These are phyloP conservation scores for Pluvialis apricaria DNA, from an alignment of 2,113 vertebrate species.

Conservation along the genomic window DNA sequence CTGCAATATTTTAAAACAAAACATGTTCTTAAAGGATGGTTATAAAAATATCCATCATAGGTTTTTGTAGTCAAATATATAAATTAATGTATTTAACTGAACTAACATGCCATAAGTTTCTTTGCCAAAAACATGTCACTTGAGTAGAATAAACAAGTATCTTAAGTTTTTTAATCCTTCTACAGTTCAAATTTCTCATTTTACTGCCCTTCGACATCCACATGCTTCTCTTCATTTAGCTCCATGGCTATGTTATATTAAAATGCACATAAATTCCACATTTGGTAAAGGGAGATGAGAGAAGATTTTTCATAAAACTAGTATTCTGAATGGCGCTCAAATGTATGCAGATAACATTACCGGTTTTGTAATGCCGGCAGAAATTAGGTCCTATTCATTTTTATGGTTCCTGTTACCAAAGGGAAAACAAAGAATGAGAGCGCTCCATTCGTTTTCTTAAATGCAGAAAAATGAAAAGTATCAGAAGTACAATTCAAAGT, in stretches of 20 bases:
- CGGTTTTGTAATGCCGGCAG: background rate
- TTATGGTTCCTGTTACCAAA: background rate
- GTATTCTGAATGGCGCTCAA: background rate
- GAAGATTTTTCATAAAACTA: background rate
- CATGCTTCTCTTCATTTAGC: background rate
- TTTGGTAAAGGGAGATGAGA: background rate
- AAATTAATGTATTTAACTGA: background rate
- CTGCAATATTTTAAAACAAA: background rate
- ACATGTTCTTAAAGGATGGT: background rate
- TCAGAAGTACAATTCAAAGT: background rate
- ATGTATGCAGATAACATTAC: background rate
- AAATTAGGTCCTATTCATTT: constrained; percentile 10
- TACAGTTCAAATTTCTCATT: background rate
- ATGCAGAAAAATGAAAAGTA: background rate
- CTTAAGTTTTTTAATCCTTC: background rate
- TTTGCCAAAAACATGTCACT: background rate
- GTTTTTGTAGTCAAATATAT: background rate
- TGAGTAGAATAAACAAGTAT: constrained; percentile 12
- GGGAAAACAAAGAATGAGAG: background rate
- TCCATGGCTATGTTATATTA: background rate
- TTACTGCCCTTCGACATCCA: background rate
- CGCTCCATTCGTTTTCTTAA: background rate
- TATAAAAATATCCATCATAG: background rate
- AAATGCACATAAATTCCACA: background rate
- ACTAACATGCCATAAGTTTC: background rate